Percentiles rank a stretch among this genome's conserved stretches.
These are phyloP conservation scores for Lamellibrachia columna DNA, from an alignment of 2,888 invertebrate species.

Conservation along the genomic window DNA sequence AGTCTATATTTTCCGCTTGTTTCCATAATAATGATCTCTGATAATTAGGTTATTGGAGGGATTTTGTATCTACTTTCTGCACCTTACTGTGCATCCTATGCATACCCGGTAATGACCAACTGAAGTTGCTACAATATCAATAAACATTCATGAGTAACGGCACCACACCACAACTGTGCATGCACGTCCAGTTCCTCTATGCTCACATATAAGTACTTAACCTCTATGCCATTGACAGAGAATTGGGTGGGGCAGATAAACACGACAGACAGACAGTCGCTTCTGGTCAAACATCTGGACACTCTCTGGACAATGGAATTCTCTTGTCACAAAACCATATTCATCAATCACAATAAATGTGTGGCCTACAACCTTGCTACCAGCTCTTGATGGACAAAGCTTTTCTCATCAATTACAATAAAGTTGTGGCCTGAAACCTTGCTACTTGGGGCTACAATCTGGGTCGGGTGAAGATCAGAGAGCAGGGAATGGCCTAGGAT, in stretches of 20 bases:
- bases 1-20: no score
- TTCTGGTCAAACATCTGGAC: background rate
- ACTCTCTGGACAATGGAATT: background rate
- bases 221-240: background rate
- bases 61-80: no score
- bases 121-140: no score
- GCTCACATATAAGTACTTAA: no score
- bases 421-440: background rate
- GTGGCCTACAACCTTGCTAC: background rate
- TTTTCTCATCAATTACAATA: background rate
- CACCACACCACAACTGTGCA: no score
- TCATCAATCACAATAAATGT: background rate
- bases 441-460: background rate
- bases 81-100: no score
- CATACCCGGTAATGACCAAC: no score
- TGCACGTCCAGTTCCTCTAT: no score
- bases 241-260: background rate
- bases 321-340: background rate
- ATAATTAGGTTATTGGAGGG: no score
- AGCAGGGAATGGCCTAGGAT: background rate
- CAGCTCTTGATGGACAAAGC: background rate
- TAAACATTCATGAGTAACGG: no score
- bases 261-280: background rate
- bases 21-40: no score
- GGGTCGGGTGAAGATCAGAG: background rate